Base-by-base conservation (phyloP, 1,140 invertebrate genomes). In the Coelopa frigida region DNA sequence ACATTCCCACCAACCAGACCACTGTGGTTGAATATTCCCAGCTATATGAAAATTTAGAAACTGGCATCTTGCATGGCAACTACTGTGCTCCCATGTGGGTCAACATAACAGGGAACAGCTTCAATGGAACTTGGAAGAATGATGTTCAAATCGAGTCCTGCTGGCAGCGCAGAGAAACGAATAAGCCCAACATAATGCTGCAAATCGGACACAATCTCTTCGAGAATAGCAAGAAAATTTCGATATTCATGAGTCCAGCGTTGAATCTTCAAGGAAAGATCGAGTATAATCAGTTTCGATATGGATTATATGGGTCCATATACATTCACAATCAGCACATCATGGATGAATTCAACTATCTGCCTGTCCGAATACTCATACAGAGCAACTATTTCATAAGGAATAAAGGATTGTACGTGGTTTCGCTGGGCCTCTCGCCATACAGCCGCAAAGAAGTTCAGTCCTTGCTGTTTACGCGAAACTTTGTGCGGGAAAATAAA, bases 141-240 rank as follows among this genome's bases (percentile, higher is more conserved):
- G 85, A 83, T 1, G 64, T 94, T 24, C 81, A 88, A 65, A 75
- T 93, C 40, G 76, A 81, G 45, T 84, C 86, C 0, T 92, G 87
- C 65, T 91, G 87, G 85, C 58, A 64, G 10, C 74, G 72, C 39
- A 70, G 72, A n/a, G 70, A 74, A 4, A 50, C 53, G 14, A 54
- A 52, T 0, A 63, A 63, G 29, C 76, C 78, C 50, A 55, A 75
- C 14, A 64, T 83, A 11, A 77, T 78, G 50, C 69, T 94, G 22
- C 83, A 87, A 73, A 83, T 95, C 50, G 90, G 89, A 0, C 84
- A 94, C 61, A 94, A 94, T 65, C 72, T 75, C 46, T 92, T 93
- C 62, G 75, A 84, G 36, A 75, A 79, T 54, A 92, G 89, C 61
- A 73, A 80, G 42, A 81, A 82, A 59, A 74, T 91, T 14, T 82